A percentile compares a stretch with the other conserved stretches of the same genome.
These are phyloP conservation scores for Ceriagrion tenellum DNA, from an alignment of 2,888 invertebrate species.

Conservation along the genomic window DNA sequence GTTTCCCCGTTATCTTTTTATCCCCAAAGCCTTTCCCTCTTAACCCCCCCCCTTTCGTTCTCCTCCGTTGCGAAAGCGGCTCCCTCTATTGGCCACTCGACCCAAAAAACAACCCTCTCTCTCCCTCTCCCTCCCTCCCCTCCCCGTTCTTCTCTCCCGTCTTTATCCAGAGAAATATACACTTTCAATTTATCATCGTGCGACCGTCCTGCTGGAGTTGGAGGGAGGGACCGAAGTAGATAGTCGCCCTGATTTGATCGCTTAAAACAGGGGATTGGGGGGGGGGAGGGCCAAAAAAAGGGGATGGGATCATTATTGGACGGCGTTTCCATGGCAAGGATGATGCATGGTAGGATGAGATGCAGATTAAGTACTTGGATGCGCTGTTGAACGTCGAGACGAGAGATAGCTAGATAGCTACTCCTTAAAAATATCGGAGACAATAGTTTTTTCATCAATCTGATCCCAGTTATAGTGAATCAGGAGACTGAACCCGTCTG, in stretches of 20 bases:
- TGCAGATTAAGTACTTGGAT: not conserved
- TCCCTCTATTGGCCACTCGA: not conserved
- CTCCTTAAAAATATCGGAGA: not conserved
- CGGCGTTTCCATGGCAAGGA: not conserved
- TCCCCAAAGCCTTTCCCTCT: not conserved
- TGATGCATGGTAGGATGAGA: not conserved
- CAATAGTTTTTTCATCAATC: no score
- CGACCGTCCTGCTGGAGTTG: not conserved
- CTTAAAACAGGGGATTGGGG: not conserved
- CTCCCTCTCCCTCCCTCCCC: not conserved
- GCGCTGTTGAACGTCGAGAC: not conserved
- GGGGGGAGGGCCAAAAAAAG: not conserved
- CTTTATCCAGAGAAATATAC: not conserved
- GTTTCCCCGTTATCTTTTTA: not conserved
- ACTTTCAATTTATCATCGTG: not conserved
- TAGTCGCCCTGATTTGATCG: not conserved
- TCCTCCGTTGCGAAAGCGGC: not conserved
- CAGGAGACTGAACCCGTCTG: no score
- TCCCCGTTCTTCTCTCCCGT: not conserved
- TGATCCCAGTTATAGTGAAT: no score
- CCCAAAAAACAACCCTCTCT: not conserved
- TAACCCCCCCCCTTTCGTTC: not conserved
- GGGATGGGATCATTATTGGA: not conserved
- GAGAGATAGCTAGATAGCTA: not conserved
- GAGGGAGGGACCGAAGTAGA: no score